Base-by-base conservation (phyloP, 2,797 vertebrate species). In the Lophius americanus region DNA sequence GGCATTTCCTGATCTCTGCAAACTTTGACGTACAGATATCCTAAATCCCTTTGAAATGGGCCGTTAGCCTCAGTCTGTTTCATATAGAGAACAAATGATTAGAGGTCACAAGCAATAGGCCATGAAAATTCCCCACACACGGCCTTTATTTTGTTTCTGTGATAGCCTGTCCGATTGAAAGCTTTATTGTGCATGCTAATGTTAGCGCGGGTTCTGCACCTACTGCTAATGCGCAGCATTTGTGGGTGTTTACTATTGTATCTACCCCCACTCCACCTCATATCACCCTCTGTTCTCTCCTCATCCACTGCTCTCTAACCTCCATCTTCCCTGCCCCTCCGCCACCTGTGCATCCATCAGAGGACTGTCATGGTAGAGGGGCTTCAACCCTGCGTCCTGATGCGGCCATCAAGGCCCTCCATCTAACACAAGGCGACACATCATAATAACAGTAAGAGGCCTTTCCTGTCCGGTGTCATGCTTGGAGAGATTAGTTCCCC, bases 361-460 rank as follows among this genome's bases (percentile, higher is more conserved):
- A 79, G 82, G 1, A 83, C 89, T 91, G 91, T 92, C 92, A 92
- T 82, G 89, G 86, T 62, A 81, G 89, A 90, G 87, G 86, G 82
- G 89, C 89, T 88, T 80, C 85, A 74, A 84, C 82, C 85, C 88
- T 88, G 78, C 86, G 85, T 91, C 82, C 81, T 89, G 89, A 89
- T 90, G 86, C 80, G 91, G 87, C 87, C 92, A 91, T 94, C 92
- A 93, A 85, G 91, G 87, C 90, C 91, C 89, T 90, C 87, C 81
- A 91, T 92, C 92, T 94, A 95, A 94, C 92, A 81, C 84, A 80
- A 94, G 91, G 88, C 89, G 92, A 94, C 93, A 94, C 91, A 92
- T 94, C 93, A 94, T 94, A 95, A 95, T 95, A 94, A 94, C 92
- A 93, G 91, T 93, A 93, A 94, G 93, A 94, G 93, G 90, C 91